phyloP scores from a whole-genome alignment of 2,888 invertebrate species.

The Phytoseiulus persimilis region DNA sequence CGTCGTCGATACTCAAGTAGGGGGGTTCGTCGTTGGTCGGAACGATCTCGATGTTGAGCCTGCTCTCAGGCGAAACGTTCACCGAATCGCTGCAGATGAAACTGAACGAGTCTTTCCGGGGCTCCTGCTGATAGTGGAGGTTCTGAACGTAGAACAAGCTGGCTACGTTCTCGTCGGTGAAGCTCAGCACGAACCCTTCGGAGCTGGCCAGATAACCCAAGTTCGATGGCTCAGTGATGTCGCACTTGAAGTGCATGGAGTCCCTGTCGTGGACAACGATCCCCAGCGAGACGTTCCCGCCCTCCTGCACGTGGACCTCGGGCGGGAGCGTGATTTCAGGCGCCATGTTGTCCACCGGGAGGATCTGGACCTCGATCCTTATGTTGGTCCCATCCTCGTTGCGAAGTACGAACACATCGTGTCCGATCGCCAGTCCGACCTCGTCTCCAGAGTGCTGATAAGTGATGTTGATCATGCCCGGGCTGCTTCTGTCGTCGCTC shows the following conservation, averaged over 20 bases:
- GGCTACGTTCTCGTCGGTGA: not conserved
- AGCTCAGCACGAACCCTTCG: slow-evolving; percentile 21
- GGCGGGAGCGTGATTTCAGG: slow-evolving; percentile 21
- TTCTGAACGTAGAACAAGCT: slow-evolving; percentile 31
- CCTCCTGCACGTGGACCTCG: not conserved
- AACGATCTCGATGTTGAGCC: not conserved
- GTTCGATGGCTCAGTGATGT: slow-evolving; percentile 18
- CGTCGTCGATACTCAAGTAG: slow-evolving; percentile 14
- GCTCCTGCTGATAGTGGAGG: slow-evolving; percentile 11
- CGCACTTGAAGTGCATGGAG: slow-evolving; percentile 7
- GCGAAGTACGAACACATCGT: not conserved
- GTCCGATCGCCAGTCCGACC: not conserved
- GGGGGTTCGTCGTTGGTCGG: slow-evolving; percentile 20
- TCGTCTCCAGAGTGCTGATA: slow-evolving; percentile 30
- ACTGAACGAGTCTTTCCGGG: slow-evolving; percentile 22
- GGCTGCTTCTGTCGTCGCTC: not conserved
- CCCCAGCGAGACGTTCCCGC: slow-evolving; percentile 27
- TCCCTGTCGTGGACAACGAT: slow-evolving; percentile 7
- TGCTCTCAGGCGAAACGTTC: not conserved
- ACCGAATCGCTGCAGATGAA: slow-evolving; percentile 14
- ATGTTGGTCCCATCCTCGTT: slow-evolving; percentile 34
- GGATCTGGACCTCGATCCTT: slow-evolving; percentile 9
- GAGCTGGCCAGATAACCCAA: slow-evolving; percentile 25
- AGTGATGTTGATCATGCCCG: slow-evolving; percentile 17
- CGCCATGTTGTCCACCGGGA: not conserved